These are phyloP conservation scores for Sebastes cheni DNA, from an alignment of 2,797 vertebrate genomes.

Conservation along the genomic window DNA sequence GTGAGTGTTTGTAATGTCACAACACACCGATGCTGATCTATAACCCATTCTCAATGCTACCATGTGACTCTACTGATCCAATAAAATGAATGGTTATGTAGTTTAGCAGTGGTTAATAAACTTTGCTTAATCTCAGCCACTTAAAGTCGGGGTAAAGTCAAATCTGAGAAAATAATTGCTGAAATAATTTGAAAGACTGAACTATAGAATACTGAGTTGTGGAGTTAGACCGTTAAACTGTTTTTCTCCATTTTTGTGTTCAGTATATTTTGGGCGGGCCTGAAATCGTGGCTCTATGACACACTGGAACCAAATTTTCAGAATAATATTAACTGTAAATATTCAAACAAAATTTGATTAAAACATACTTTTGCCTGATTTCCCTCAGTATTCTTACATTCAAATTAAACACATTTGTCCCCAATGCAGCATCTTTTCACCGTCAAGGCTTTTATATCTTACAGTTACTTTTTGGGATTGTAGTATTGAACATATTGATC, in stretches of 20 bases:
- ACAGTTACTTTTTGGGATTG: neutral
- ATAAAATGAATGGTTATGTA: neutral
- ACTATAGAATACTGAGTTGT: too few species aligned
- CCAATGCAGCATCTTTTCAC: neutral
- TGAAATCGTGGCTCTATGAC: too few species aligned
- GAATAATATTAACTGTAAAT: neutral
- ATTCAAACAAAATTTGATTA: neutral
- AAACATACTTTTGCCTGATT: neutral
- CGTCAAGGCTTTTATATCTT: neutral
- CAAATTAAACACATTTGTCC: neutral
- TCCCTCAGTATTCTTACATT: neutral
- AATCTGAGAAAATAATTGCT: too few species aligned
- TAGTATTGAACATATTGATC: neutral
- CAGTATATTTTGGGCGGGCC: too few species aligned
- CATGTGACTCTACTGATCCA: neutral
- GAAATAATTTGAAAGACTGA: too few species aligned
- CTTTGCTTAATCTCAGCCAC: neutral
- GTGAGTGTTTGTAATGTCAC: conserved; percentile 46
- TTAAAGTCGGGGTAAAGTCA: too few species aligned
- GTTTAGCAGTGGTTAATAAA: neutral
- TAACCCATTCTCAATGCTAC: neutral
- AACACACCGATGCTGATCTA: neutral
- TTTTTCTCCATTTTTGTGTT: too few species aligned
- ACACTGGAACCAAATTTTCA: neutral
- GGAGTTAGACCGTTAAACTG: too few species aligned